Evolutionary conservation across 2,888 invertebrate species (phyloP).

Genomic region (Lepeophtheirus nordmannii): DNA sequence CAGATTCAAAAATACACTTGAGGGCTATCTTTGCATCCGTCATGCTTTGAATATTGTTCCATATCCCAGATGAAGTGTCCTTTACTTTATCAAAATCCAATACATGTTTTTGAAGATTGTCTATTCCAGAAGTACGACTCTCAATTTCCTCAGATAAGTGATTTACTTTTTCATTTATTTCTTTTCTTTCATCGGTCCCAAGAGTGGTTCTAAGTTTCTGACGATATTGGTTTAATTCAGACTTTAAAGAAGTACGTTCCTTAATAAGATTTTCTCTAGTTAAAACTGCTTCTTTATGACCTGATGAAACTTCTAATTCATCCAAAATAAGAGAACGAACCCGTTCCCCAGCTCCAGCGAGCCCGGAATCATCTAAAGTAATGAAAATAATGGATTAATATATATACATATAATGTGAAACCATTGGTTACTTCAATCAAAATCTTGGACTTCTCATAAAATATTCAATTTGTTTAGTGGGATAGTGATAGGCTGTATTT

Average conservation of each 20-base stretch:
- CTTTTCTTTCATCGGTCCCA: background rate
- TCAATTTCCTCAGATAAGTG: background rate
- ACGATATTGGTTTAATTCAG: background rate
- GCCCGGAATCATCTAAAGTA: background rate
- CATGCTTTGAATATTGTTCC: slow-evolving; percentile 30
- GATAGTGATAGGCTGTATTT: too few species aligned
- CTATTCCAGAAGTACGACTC: background rate
- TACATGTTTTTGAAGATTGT: slow-evolving; percentile 7
- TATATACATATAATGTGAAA: too few species aligned
- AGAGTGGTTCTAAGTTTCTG: slow-evolving; percentile 2
- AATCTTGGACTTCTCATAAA: too few species aligned
- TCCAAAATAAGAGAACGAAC: slow-evolving; percentile 4
- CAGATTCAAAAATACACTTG: slow-evolving; percentile 30
- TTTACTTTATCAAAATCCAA: background rate
- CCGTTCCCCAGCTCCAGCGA: slow-evolving; percentile 11
- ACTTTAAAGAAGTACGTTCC: slow-evolving; percentile 4
- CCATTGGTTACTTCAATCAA: too few species aligned
- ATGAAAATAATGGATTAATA: too few species aligned
- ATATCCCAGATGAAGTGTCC: background rate
- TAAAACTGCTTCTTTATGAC: slow-evolving; percentile 14
- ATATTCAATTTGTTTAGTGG: too few species aligned
- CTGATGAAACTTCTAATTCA: slow-evolving; percentile 18
- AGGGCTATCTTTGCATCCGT: slow-evolving; percentile 34
- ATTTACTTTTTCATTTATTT: background rate
- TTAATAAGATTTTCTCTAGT: slow-evolving; percentile 6